Evolutionary conservation across 2,113 vertebrate genomes (phyloP).

Genomic region (Circaetus cinerascens): DNA sequence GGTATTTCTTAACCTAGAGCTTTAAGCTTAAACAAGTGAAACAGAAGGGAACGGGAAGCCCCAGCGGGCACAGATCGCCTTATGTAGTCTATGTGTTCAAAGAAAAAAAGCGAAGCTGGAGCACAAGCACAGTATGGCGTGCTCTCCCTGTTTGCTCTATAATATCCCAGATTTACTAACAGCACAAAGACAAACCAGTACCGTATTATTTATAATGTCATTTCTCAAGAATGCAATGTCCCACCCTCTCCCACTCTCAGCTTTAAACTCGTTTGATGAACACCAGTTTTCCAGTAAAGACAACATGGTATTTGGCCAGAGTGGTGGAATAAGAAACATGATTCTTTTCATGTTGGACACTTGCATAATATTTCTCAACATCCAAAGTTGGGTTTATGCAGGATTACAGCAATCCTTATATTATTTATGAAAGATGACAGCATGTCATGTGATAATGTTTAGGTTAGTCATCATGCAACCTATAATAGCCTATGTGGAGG

Average conservation of each 20-base stretch:
- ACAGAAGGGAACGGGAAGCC: background rate
- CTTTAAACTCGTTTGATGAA: constrained; percentile 50
- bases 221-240: constrained; percentile 52
- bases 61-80: background rate
- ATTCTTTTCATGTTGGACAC: constrained; percentile 40
- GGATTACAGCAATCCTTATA: constrained; percentile 19
- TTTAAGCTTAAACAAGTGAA: background rate
- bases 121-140: background rate
- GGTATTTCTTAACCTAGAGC: background rate
- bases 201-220: constrained; percentile 43
- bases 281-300: constrained; percentile 55
- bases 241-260: constrained; percentile 50
- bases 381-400: constrained; percentile 5
- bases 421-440: constrained; percentile 46
- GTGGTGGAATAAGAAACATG: constrained; percentile 45
- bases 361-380: constrained; percentile 42
- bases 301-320: constrained; percentile 48
- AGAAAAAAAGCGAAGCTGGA: background rate
- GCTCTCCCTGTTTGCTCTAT: background rate
- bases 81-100: background rate
- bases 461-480: constrained; percentile 32
- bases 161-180: background rate
- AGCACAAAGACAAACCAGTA: constrained; percentile 19
- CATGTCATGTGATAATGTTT: background rate
- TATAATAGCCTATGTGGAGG: constrained; percentile 4